Evolutionary conservation across 2,113 vertebrate species (phyloP).

Genomic region (Phasianus colchicus): DNA sequence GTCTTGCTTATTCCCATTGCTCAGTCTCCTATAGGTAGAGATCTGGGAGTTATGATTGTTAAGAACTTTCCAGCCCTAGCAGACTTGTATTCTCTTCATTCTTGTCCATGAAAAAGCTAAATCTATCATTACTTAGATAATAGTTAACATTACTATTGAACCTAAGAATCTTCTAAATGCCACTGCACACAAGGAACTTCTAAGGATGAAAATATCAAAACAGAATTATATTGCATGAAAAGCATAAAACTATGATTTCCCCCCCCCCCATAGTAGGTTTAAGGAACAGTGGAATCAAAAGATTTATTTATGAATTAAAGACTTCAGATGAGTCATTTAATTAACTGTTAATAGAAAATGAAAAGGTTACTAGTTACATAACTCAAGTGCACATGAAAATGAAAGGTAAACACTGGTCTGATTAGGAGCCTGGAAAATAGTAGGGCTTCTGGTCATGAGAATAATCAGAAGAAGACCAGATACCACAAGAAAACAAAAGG

Average conservation of each 20-base stretch:
- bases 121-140: background rate
- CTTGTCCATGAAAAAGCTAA: background rate
- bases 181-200: background rate
- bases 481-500: background rate
- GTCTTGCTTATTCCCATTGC: background rate
- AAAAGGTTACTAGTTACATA: background rate
- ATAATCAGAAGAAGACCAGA: background rate
- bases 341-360: background rate
- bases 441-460: background rate
- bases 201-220: background rate
- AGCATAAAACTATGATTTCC: accelerated
- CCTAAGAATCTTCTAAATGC: background rate
- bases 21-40: background rate
- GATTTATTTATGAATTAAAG: background rate
- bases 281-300: background rate
- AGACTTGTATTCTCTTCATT: background rate
- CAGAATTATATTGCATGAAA: background rate
- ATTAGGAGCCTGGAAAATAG: background rate
- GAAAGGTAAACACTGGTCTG: background rate
- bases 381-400: background rate
- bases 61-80: background rate
- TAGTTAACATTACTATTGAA: background rate
- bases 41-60: background rate
- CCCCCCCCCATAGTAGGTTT: background rate
- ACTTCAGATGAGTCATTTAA: background rate